Percentiles rank a stretch among this genome's conserved stretches.
Conservation (phyloP, 2,888 invertebrate species). For the Omphaloscelis lunosa region DNA sequence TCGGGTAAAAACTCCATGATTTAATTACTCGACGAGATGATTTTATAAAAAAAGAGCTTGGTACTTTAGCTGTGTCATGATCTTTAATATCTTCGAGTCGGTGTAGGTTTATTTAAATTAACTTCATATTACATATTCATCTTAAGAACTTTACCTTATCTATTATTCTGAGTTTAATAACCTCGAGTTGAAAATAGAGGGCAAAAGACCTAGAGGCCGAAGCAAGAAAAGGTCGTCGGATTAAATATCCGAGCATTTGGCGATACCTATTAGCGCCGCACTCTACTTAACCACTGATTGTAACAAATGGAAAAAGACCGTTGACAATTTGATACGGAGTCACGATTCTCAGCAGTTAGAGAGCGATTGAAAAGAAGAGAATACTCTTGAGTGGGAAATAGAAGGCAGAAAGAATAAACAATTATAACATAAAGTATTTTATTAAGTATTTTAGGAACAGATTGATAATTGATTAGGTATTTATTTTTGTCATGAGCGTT, state of each 20-base stretch:
- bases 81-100: neutral
- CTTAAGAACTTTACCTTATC: neutral
- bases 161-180: neutral
- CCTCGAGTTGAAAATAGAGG: neutral
- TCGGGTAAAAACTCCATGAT: neutral
- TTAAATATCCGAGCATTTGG: too few species aligned
- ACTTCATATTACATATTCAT: neutral
- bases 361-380: too few species aligned
- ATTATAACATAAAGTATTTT: conserved; percentile 4
- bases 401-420: conserved; percentile 15
- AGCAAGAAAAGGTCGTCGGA: too few species aligned
- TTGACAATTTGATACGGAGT: too few species aligned
- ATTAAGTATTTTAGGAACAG: conserved; percentile 8
- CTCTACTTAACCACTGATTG: too few species aligned
- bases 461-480: neutral
- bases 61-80: neutral
- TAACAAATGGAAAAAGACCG: too few species aligned
- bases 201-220: too few species aligned
- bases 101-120: neutral
- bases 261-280: too few species aligned
- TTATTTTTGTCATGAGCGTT: conserved; percentile 14
- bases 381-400: neutral
- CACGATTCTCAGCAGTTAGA: too few species aligned
- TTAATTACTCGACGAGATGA: neutral
- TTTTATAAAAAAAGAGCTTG: neutral